Percentiles rank a stretch among this genome's conserved stretches.
These are phyloP conservation scores for Alces alces DNA, from an alignment of 2,113 vertebrate species.

Conservation along the genomic window DNA sequence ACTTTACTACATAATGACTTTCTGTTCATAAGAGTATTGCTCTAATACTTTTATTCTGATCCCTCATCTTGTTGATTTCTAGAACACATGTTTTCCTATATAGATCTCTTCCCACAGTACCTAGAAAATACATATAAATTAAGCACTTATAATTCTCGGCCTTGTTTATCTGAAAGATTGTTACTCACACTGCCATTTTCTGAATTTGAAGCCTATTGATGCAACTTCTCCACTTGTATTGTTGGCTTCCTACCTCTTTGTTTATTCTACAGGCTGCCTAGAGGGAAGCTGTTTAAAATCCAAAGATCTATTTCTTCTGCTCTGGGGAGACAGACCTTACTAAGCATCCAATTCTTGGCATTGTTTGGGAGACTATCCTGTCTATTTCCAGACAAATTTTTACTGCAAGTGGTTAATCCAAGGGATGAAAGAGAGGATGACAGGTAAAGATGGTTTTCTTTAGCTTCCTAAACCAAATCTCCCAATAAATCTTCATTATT, in stretches of 20 bases:
- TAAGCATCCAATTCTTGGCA: neutral
- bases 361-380: neutral
- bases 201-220: neutral
- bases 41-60: neutral
- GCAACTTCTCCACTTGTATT: neutral
- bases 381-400: neutral
- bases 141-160: neutral
- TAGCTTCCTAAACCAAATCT: neutral
- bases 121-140: neutral
- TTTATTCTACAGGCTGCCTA: neutral
- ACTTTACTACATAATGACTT: neutral
- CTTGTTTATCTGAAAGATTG: neutral
- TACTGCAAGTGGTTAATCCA: neutral
- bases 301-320: neutral
- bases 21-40: neutral
- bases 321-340: neutral
- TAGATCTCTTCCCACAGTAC: neutral
- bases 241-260: neutral
- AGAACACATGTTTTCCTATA: neutral
- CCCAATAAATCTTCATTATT: neutral
- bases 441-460: neutral
- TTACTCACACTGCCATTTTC: neutral
- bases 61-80: neutral
- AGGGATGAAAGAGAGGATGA: neutral
- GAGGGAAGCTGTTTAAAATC: constrained; percentile 9